Conservation (phyloP, 2,113 vertebrate species). For the Anhinga anhinga region DNA sequence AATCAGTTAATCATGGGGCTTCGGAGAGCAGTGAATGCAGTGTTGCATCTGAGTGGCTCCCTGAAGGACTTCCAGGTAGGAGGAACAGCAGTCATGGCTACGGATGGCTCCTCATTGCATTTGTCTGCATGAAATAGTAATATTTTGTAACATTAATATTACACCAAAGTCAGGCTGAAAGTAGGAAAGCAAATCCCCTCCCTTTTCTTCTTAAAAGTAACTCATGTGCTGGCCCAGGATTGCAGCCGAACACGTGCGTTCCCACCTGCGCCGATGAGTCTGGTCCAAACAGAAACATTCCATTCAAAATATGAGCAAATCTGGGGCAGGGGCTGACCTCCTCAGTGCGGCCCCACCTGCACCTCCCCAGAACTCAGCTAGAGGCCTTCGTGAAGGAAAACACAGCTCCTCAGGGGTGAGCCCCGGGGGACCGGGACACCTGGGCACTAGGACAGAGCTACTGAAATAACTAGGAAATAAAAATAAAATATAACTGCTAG, state of each 20-base stretch:
- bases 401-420: neutral
- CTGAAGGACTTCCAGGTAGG: neutral
- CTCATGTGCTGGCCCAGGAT: neutral
- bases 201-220: neutral
- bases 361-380: neutral
- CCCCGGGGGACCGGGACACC: neutral
- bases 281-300: neutral
- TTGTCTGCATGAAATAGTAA: neutral
- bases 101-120: neutral
- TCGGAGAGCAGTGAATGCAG: neutral
- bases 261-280: rapidly evolving
- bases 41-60: neutral
- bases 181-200: neutral
- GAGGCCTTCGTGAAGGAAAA: neutral
- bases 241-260: neutral
- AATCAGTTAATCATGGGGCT: neutral
- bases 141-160: neutral
- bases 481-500: neutral
- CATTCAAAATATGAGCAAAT: neutral
- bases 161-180: neutral
- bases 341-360: neutral
- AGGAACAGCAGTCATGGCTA: neutral
- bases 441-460: neutral
- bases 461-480: neutral
- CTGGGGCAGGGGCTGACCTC: neutral